A percentile compares a stretch with the other conserved stretches of the same genome.
phyloP scores from a whole-genome alignment of 1,140 invertebrate genomes.

The Zaprionus kolodkinae region DNA sequence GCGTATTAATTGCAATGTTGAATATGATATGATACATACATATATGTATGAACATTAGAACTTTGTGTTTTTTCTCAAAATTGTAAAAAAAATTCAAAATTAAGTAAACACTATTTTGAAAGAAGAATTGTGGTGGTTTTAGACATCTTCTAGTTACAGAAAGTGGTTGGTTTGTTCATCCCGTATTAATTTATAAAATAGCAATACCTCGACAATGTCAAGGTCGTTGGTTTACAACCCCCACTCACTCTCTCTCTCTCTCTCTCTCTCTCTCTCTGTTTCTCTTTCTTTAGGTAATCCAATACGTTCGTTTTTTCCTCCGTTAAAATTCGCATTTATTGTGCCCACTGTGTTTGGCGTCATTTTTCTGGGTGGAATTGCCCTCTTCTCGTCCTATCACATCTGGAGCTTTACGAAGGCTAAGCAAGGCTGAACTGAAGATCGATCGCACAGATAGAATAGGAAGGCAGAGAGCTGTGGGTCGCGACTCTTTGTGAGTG shows the following conservation, averaged over 20 bases:
- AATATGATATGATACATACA: neutral
- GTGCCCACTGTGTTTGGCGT: slow-evolving; percentile 87
- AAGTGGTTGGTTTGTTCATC: no score
- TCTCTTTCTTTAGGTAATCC: slow-evolving; percentile 84
- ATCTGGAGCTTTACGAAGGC: slow-evolving; percentile 80
- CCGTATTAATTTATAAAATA: no score
- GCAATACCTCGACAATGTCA: slow-evolving; percentile 30
- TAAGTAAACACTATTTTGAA: neutral
- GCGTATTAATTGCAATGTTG: neutral
- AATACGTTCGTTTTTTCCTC: slow-evolving; percentile 86
- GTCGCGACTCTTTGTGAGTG: slow-evolving; percentile 12
- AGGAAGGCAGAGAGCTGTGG: slow-evolving; percentile 9
- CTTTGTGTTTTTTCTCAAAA: neutral
- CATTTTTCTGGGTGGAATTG: slow-evolving; percentile 88
- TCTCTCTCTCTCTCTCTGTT: slow-evolving; percentile 4
- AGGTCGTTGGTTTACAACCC: slow-evolving; percentile 39
- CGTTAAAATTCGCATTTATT: slow-evolving; percentile 86
- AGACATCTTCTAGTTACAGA: no score
- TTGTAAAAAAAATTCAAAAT: neutral
- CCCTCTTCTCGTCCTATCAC: slow-evolving; percentile 88
- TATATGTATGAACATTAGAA: neutral
- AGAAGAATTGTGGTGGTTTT: neutral
- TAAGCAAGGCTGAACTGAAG: slow-evolving; percentile 54
- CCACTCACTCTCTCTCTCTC: slow-evolving; percentile 7
- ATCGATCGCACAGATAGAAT: neutral